Base-by-base conservation (phyloP, 2,888 invertebrate genomes). In the Leptopilina syphax region DNA sequence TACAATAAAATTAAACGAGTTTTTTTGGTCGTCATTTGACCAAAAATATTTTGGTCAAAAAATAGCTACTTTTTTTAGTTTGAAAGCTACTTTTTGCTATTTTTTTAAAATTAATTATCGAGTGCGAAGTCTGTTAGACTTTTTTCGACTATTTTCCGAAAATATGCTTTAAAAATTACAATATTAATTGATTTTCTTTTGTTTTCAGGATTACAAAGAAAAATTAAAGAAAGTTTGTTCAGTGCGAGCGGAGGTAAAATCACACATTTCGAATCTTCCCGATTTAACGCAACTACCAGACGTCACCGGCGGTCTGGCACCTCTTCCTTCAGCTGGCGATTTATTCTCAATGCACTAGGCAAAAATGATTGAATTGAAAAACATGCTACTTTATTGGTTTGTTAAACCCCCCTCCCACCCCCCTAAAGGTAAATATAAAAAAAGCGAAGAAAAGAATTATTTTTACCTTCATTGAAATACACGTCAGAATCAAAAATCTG, bases 321-420 rank as follows among this genome's bases (percentile, higher is more conserved):
- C 99, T 0, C 93, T 99, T 83, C 98, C 98, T 60, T 98, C 98
- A 4, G 98, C 98, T 60, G 98, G 98, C 1, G 98, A 99, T 93
- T 94, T 99, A 65, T 99, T 99, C 92, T 97, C 95, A 92, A 92
- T 96, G 85, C 93, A 94, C 85, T 92, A 91, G 87, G 47, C 47
- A 47, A 77, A 34, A n/a, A 1, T 18, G 18, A 18, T 18, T 18
- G 18, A 34, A 73, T 57, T 34, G 6, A 13, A 65, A 34, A 9
- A 63, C 24, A 63, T 24, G 63, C 63, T 63, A 50, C 50, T 63
- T 9, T 18, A 63, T 18, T 24, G 63, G 63, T 63, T 63, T 63
- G 24, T 24, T 63, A 63, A 18, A 63, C 0, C 18, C 8, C 24
- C 24, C 3, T 4, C 34, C 34, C 3, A 0, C 3, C 4, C 34